phyloP scores from a whole-genome alignment of 2,113 vertebrate genomes.

The Aptenodytes forsteri region DNA sequence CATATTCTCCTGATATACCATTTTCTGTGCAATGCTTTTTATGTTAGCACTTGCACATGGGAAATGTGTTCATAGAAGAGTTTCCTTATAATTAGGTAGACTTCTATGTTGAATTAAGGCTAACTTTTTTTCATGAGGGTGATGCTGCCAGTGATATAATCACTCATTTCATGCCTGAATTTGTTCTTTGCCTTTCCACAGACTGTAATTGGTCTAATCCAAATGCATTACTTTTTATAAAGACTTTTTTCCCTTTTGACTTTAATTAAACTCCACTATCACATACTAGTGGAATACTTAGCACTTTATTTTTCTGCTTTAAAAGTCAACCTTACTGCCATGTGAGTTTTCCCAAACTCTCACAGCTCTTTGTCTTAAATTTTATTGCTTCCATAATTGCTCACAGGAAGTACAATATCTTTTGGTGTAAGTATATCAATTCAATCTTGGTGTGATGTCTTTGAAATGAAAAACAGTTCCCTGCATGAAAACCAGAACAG shows the following conservation, averaged over 20 bases:
- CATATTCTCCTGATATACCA: background rate
- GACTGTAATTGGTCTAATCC: background rate
- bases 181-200: background rate
- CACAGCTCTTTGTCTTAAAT: background rate
- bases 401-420: background rate
- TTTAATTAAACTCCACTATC: background rate
- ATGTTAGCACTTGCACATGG: accelerated
- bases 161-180: background rate
- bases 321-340: background rate
- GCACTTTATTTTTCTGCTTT: background rate
- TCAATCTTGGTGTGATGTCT: background rate
- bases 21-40: background rate
- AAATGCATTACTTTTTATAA: background rate
- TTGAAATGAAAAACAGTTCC: background rate
- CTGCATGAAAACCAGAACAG: background rate
- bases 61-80: background rate
- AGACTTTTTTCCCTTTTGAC: background rate
- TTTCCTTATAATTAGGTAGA: background rate
- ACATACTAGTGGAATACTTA: background rate
- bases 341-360: background rate
- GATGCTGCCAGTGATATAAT: background rate
- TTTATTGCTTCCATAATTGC: background rate
- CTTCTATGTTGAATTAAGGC: background rate
- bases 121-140: background rate
- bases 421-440: background rate